phyloP scores from a whole-genome alignment of 1,140 invertebrate species.

The Tetranychus cinnabarinus region DNA sequence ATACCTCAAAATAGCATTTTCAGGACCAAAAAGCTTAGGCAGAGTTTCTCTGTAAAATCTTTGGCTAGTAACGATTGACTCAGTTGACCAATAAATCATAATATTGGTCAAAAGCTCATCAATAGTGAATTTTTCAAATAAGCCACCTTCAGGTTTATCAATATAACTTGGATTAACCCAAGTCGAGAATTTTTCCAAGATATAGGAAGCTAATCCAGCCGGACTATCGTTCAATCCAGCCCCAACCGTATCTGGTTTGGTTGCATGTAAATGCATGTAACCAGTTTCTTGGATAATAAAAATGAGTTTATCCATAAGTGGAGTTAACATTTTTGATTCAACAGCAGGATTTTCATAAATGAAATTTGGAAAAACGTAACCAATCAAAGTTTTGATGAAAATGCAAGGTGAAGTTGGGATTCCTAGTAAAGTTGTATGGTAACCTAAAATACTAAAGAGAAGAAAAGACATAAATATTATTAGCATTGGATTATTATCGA shows the following conservation, averaged over 20 bases:
- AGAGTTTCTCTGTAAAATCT: slow-evolving; percentile 42
- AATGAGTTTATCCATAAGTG: slow-evolving; percentile 14
- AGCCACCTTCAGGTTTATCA: slow-evolving; percentile 38
- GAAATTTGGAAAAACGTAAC: slow-evolving; percentile 27
- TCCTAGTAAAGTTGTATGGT: neutral
- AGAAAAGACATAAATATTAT: neutral
- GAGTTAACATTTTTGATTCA: slow-evolving; percentile 28
- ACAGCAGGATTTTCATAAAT: slow-evolving; percentile 25
- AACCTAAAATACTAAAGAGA: neutral
- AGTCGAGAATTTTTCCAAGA: slow-evolving; percentile 55
- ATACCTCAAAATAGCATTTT: neutral
- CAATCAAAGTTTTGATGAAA: slow-evolving; percentile 28
- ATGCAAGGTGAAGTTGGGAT: neutral
- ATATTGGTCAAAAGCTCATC: slow-evolving; percentile 63
- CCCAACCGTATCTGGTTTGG: slow-evolving; percentile 75
- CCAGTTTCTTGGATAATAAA: slow-evolving; percentile 40
- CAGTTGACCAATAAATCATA: slow-evolving; percentile 63
- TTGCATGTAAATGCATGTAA: slow-evolving; percentile 54
- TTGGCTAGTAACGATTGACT: slow-evolving; percentile 45
- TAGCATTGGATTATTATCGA: too few relatives aligned
- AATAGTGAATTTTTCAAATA: slow-evolving; percentile 32
- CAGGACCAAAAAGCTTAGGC: slow-evolving; percentile 31
- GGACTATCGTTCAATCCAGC: slow-evolving; percentile 13
- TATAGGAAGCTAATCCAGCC: slow-evolving; percentile 29
- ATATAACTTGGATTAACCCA: slow-evolving; percentile 4